Evolutionary conservation across 2,113 vertebrate species (phyloP).

Genomic region (Pavo muticus): DNA sequence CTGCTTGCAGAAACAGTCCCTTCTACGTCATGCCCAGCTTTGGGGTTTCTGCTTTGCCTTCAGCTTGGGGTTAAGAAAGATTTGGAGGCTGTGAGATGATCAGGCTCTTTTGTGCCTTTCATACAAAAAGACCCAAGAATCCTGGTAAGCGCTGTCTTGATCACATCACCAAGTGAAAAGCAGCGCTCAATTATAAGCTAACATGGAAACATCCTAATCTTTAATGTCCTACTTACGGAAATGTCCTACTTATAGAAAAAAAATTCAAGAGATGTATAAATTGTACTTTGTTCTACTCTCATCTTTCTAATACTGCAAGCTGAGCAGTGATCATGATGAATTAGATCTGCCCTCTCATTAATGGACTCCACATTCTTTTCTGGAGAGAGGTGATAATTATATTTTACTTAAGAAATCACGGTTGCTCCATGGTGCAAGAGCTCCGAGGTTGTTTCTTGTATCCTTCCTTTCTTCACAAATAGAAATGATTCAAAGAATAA

Average conservation of each 20-base stretch:
- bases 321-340: background rate
- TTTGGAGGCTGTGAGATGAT: background rate
- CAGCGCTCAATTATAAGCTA: background rate
- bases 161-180: background rate
- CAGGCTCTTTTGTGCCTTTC: background rate
- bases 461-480: background rate
- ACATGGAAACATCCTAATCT: background rate
- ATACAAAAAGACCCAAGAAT: accelerated
- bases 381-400: background rate
- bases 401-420: constrained; percentile 6
- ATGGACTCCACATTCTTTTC: background rate
- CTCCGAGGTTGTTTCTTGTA: background rate
- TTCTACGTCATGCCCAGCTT: background rate
- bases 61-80: background rate
- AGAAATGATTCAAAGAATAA: background rate
- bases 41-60: background rate
- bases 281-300: background rate
- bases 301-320: background rate
- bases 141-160: background rate
- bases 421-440: background rate
- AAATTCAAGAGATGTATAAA: background rate
- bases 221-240: background rate
- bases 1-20: background rate
- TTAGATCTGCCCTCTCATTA: background rate
- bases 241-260: background rate